Evolutionary conservation across 23 tunicate genomes (phyloP), one percentile per base, ranked within the genome.

Genomic region (Halocynthia aurantium): DNA sequence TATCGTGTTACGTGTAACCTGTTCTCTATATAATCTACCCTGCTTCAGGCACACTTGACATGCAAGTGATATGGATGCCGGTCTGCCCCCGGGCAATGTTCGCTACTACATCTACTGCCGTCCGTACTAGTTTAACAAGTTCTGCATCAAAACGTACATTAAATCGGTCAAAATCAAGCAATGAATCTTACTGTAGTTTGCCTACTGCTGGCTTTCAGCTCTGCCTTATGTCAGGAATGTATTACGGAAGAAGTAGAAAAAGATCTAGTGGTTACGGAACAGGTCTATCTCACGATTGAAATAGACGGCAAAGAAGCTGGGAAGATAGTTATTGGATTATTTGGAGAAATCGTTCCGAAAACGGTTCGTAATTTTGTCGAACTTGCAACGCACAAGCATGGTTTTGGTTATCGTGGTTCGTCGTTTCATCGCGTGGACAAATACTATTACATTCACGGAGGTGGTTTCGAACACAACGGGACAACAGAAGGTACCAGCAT

Each of bases 371-470:
- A 65, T 65, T 65, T 65, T 65, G 18, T 10, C 10, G 70, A 65
- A 15, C 70, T 65, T 65, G 70, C 70, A 10, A 10, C 70, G 22
- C 70, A 65, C 31, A 65, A 65, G 31, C 9, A 65, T 65, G 70
- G 70, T 10, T 65, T 65, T 15, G 70, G 70, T 20, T 65, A 65
- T 6, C 13, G 70, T 10, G 70, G 70, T 11, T 65, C 70, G 10
- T 8, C 49, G 9, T 65, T 65, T 15, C 70, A 65, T 15, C 13
- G 70, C 0, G 17, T 65, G 0, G 70, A 65, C 17, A 65, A 65
- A 65, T 65, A 20, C 31, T 65, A 65, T 49, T 65, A 65, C 70
- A 65, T 65, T 49, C 70, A 65, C 22, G 70, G 70, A 9, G 70
- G 70, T 20, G 15, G 49, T 65, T 65, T 65, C 17, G 31, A 65